A percentile compares a stretch with the other conserved stretches of the same genome.
Conservation (phyloP, 1,140 invertebrate genomes). For the Nilaparvata lugens region DNA sequence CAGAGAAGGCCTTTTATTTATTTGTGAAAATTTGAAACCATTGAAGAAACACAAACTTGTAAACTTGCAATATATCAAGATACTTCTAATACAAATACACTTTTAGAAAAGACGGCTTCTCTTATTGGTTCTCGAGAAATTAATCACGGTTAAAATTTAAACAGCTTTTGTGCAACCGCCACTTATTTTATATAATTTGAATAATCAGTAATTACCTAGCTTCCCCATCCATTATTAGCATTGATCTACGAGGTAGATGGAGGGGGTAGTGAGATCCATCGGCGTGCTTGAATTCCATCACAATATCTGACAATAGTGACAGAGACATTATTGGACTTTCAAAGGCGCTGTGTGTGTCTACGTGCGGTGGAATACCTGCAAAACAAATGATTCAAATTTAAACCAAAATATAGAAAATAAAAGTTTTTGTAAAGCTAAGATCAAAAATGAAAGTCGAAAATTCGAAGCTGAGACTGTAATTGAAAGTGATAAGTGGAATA, state of each 20-base stretch:
- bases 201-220: conserved; percentile 47
- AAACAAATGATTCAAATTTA: conserved; percentile 25
- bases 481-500: no score
- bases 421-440: neutral
- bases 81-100: no score
- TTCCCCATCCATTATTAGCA: conserved; percentile 76
- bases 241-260: conserved; percentile 61
- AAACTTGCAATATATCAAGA: no score
- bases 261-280: conserved; percentile 49
- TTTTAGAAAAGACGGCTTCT: no score
- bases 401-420: conserved; percentile 3
- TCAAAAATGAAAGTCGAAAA: conserved; percentile 3
- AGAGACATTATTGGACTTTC: conserved; percentile 80
- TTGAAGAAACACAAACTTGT: no score
- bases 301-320: conserved; percentile 71
- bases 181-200: no score
- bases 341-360: conserved; percentile 93
- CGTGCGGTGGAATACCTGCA: conserved; percentile 83
- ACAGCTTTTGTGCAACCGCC: no score
- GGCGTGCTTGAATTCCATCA: conserved; percentile 79
- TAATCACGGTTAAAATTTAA: no score
- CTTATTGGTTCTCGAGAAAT: no score
- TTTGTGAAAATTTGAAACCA: no score
- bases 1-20: no score
- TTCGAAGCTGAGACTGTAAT: neutral